phyloP scores from a whole-genome alignment of 1,140 invertebrate genomes.

The Drosophila varians region DNA sequence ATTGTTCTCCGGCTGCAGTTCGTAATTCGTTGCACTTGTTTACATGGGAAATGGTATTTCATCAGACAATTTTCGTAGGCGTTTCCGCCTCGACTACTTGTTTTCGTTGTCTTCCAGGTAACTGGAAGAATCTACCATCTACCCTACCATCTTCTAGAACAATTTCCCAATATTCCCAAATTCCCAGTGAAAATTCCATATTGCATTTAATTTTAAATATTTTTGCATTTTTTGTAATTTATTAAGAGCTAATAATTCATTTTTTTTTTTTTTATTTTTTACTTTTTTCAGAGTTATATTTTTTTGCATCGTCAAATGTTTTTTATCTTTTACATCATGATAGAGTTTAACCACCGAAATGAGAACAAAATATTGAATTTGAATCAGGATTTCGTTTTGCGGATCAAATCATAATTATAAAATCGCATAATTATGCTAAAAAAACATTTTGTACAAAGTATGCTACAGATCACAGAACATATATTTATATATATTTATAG shows the following conservation, averaged over 20 bases:
- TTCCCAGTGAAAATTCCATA: slow-evolving; percentile 6
- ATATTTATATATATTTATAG: slow-evolving; percentile 72
- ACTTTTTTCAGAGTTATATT: slow-evolving; percentile 31
- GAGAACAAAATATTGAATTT: slow-evolving; percentile 37
- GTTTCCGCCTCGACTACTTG: slow-evolving; percentile 40
- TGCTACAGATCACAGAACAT: slow-evolving; percentile 83
- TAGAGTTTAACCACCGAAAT: slow-evolving; percentile 36
- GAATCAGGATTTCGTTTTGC: slow-evolving; percentile 29
- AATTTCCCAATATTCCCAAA: neutral
- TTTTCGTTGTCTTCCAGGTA: slow-evolving; percentile 39
- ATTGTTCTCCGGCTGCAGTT: slow-evolving; percentile 21
- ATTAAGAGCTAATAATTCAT: slow-evolving; percentile 36
- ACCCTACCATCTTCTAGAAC: slow-evolving; percentile 15
- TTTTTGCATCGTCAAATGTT: slow-evolving; percentile 47
- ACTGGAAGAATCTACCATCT: slow-evolving; percentile 38
- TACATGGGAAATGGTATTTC: slow-evolving; percentile 71
- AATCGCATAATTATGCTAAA: slow-evolving; percentile 80
- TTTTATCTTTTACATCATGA: slow-evolving; percentile 48
- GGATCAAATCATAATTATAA: slow-evolving; percentile 58
- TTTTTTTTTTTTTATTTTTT: slow-evolving; percentile 27
- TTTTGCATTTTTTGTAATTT: slow-evolving; percentile 48
- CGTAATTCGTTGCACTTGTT: slow-evolving; percentile 75
- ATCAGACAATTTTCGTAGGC: neutral
- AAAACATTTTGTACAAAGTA: slow-evolving; percentile 83
- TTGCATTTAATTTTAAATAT: slow-evolving; percentile 58